A percentile compares a stretch with the other conserved stretches of the same genome.
Evolutionary conservation across 2,888 invertebrate species (phyloP).

Genomic region (Clepsis dumicolana): DNA sequence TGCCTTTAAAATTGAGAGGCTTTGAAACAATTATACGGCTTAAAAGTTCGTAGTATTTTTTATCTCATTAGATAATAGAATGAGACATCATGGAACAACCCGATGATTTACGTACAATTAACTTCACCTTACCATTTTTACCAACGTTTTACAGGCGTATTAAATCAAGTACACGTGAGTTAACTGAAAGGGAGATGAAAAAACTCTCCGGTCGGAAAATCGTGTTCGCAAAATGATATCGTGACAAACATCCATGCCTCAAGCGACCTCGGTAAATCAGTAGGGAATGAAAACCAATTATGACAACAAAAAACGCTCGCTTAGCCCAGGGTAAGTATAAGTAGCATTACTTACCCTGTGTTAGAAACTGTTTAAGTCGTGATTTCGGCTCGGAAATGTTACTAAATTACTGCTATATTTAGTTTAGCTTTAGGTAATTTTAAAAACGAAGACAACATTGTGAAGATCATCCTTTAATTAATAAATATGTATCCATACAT

Average conservation of each 20-base stretch:
- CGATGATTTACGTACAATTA: not conserved
- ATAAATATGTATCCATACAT: too few species aligned
- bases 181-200: conserved; percentile 48
- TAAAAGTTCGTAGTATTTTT: not conserved
- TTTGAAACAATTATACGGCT: too few species aligned
- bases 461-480: too few species aligned
- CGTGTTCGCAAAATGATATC: conserved; percentile 77
- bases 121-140: not conserved
- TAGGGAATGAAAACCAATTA: conserved; percentile 81
- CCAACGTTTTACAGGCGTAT: conserved; percentile 13
- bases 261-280: conserved; percentile 74
- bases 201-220: conserved; percentile 62
- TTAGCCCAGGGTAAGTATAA: conserved; percentile 49
- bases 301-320: conserved; percentile 75
- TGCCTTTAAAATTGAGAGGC: too few species aligned
- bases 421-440: too few species aligned
- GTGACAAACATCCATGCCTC: conserved; percentile 85
- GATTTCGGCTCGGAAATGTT: conserved; percentile 10
- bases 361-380: not conserved
- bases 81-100: not conserved
- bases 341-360: not conserved
- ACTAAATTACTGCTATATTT: not conserved
- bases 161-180: conserved; percentile 19
- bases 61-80: not conserved
- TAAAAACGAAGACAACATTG: too few species aligned